Evolutionary conservation across 2,888 invertebrate genomes (phyloP).

Genomic region (Drosophila antonietae): DNA sequence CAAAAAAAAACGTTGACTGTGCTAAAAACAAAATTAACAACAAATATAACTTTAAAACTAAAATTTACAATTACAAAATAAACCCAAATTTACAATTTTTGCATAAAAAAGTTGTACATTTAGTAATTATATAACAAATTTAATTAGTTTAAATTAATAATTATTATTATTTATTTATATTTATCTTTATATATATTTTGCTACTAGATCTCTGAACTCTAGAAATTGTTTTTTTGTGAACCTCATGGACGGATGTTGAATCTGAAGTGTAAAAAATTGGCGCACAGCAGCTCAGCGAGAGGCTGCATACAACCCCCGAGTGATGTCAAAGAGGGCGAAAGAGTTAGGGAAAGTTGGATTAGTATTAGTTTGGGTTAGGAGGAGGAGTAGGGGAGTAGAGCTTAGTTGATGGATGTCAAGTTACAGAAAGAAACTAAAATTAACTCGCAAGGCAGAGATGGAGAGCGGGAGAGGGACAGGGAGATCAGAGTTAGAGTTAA

Average conservation of each 20-base stretch:
- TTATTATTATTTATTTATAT: neutral
- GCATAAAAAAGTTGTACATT: slow-evolving; percentile 27
- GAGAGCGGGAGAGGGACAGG: neutral
- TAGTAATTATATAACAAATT: slow-evolving; percentile 29
- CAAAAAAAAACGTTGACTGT: slow-evolving; percentile 49
- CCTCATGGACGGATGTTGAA: slow-evolving; percentile 77
- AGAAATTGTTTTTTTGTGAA: slow-evolving; percentile 60
- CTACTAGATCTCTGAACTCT: slow-evolving; percentile 39
- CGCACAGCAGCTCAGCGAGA: slow-evolving; percentile 66
- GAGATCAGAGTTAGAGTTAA: neutral
- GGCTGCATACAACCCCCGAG: slow-evolving; percentile 76
- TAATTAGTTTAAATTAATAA: slow-evolving; percentile 12
- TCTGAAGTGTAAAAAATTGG: slow-evolving; percentile 76
- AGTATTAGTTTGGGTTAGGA: neutral
- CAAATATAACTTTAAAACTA: slow-evolving; percentile 32
- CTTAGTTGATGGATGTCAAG: neutral
- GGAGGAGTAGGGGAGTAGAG: slow-evolving; percentile 3
- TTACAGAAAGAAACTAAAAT: neutral
- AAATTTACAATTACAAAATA: slow-evolving; percentile 21
- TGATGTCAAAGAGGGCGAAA: slow-evolving; percentile 56
- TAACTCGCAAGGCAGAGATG: neutral
- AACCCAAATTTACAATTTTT: slow-evolving; percentile 10
- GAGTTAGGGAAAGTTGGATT: neutral
- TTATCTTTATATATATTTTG: slow-evolving; percentile 2
- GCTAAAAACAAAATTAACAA: slow-evolving; percentile 59